These are phyloP conservation scores for Sycophaga agraensis DNA, from an alignment of 1,140 invertebrate genomes.

Conservation along the genomic window DNA sequence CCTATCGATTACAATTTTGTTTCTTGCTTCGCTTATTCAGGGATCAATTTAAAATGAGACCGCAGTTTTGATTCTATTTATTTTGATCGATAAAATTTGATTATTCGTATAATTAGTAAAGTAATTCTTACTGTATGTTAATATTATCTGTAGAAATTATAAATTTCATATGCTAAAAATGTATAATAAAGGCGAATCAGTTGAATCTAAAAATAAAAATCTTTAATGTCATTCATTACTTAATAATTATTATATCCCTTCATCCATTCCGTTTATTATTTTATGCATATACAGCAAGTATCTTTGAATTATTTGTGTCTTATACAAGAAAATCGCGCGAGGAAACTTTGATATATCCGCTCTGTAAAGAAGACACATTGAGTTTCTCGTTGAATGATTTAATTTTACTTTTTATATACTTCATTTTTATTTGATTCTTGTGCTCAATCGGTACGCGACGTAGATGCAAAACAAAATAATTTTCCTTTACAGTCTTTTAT, in stretches of 20 bases:
- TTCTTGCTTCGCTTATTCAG: too few relatives aligned
- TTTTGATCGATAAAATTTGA: neutral
- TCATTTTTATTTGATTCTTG: constrained; percentile 30
- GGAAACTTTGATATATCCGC: constrained; percentile 28
- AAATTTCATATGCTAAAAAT: too few relatives aligned
- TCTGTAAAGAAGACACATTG: constrained; percentile 24
- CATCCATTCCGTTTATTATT: neutral
- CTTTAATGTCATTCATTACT: neutral
- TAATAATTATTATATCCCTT: constrained; percentile 10
- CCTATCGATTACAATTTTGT: neutral
- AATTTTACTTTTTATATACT: constrained; percentile 9
- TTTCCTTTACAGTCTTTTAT: constrained; percentile 11
- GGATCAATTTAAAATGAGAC: too few relatives aligned
- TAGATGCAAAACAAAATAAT: constrained; percentile 24
- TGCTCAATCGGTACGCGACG: constrained; percentile 27
- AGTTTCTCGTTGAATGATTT: constrained; percentile 26
- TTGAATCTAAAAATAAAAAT: constrained; percentile 16
- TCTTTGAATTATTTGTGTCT: constrained; percentile 11
- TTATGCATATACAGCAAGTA: constrained; percentile 8
- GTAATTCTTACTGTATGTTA: neutral
- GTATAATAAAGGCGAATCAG: neutral
- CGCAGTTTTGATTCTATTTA: neutral
- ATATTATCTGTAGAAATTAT: too few relatives aligned
- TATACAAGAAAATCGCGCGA: constrained; percentile 6
- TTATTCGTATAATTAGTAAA: neutral